A percentile compares a stretch with the other conserved stretches of the same genome.
Evolutionary conservation across 1,140 invertebrate genomes (phyloP).

Genomic region (Hyles euphorbiae): DNA sequence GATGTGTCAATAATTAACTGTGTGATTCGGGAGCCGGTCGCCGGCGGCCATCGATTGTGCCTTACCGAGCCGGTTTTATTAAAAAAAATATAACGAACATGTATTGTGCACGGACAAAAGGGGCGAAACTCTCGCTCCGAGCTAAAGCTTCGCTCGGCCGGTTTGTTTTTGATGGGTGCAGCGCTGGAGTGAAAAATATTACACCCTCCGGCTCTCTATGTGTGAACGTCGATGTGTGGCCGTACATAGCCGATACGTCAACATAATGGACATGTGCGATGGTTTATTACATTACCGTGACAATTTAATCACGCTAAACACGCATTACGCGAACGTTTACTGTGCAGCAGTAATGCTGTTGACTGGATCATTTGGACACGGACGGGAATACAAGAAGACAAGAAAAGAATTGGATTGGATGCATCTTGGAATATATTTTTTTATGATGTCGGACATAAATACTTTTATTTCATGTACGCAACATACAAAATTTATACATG

Average conservation of each 20-base stretch:
- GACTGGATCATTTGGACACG: no score
- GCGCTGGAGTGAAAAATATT: conserved; percentile 68
- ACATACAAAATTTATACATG: no score
- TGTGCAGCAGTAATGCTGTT: no score
- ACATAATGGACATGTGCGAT: neutral
- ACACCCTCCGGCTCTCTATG: conserved; percentile 61
- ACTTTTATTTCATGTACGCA: no score
- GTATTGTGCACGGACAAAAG: conserved; percentile 58
- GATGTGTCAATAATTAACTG: conserved; percentile 73
- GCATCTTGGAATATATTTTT: no score
- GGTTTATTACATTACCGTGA: neutral
- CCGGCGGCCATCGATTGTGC: conserved; percentile 57
- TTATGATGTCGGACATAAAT: no score
- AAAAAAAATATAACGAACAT: conserved; percentile 52
- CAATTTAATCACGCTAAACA: no score
- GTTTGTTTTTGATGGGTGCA: conserved; percentile 52
- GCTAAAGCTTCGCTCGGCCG: conserved; percentile 33
- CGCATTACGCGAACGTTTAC: no score
- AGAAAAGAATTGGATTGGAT: no score
- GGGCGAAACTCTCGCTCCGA: conserved; percentile 35
- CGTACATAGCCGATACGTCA: neutral
- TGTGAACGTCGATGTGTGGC: conserved; percentile 31
- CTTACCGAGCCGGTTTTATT: conserved; percentile 39
- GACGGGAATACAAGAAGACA: no score
- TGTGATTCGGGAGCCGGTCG: conserved; percentile 53